Percentiles rank a stretch among this genome's conserved stretches.
phyloP scores from a whole-genome alignment of 2,113 vertebrate genomes.

The Antechinus stuartii region DNA sequence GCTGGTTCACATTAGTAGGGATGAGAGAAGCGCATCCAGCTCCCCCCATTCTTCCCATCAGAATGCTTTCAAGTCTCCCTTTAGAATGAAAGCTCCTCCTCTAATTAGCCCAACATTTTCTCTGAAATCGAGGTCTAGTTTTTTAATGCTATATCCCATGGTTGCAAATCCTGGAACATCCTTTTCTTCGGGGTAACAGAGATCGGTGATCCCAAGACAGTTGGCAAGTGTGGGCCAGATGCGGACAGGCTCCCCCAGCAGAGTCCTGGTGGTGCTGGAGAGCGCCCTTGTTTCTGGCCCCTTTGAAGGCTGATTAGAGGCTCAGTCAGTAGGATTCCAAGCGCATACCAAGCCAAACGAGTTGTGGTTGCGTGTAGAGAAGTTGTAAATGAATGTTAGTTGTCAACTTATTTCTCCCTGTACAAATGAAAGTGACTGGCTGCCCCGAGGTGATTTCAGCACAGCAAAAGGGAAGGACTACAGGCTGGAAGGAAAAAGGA shows the following conservation, averaged over 20 bases:
- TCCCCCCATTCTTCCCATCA: slow-evolving; percentile 15
- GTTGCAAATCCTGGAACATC: background rate
- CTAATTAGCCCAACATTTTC: slow-evolving; percentile 14
- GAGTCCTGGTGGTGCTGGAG: slow-evolving; percentile 32
- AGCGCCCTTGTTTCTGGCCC: slow-evolving; percentile 35
- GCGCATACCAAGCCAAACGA: slow-evolving; percentile 12
- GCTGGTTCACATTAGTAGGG: background rate
- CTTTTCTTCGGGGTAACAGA: background rate
- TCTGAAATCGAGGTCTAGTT: slow-evolving; percentile 6
- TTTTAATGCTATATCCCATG: background rate
- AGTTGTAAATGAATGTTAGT: slow-evolving; percentile 42
- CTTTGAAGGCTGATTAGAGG: slow-evolving; percentile 55
- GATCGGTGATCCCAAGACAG: background rate
- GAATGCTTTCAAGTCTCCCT: slow-evolving; percentile 27
- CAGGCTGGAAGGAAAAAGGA: background rate
- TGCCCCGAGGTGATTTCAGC: slow-evolving; percentile 49
- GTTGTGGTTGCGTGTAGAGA: slow-evolving; percentile 20
- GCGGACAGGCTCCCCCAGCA: background rate
- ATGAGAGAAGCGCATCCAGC: background rate
- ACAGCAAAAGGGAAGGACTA: background rate
- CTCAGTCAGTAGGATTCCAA: slow-evolving; percentile 41
- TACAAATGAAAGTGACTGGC: slow-evolving; percentile 58
- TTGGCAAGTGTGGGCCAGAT: background rate
- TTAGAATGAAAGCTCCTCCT: slow-evolving; percentile 51
- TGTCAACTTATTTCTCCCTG: slow-evolving; percentile 43